These are phyloP conservation scores for Eleginops maclovinus DNA, from an alignment of 2,113 vertebrate species.

Conservation along the genomic window DNA sequence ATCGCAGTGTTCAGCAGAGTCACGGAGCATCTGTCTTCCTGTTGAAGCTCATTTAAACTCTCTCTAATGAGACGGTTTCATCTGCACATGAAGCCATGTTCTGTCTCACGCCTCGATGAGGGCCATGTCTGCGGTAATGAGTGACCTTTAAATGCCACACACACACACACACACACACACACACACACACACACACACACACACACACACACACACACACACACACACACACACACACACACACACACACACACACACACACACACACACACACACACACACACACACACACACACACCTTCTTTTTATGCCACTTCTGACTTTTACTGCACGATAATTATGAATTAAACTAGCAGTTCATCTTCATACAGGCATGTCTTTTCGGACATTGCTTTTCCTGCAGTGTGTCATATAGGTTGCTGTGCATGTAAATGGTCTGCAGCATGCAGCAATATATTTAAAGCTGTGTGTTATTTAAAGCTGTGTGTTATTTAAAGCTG, in stretches of 20 bases:
- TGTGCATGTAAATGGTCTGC: no score
- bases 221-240: conserved; percentile 6
- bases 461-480: no score
- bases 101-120: conserved; percentile 29
- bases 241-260: not conserved
- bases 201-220: not conserved
- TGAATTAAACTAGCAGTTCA: no score
- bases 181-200: not conserved
- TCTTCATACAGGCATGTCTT: no score
- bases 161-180: not conserved
- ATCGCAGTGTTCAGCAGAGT: not conserved
- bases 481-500: no score
- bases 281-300: no score
- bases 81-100: conserved; percentile 7
- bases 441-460: no score
- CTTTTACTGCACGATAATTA: no score
- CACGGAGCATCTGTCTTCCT: conserved; percentile 4
- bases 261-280: no score
- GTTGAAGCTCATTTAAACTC: not conserved
- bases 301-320: no score
- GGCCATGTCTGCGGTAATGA: conserved; percentile 16
- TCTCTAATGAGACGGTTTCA: conserved; percentile 22
- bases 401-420: no score
- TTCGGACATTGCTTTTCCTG: no score
- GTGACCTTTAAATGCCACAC: conserved; percentile 25